Evolutionary conservation across 2,888 invertebrate species (phyloP).

Genomic region (Lampropteryx suffumata): DNA sequence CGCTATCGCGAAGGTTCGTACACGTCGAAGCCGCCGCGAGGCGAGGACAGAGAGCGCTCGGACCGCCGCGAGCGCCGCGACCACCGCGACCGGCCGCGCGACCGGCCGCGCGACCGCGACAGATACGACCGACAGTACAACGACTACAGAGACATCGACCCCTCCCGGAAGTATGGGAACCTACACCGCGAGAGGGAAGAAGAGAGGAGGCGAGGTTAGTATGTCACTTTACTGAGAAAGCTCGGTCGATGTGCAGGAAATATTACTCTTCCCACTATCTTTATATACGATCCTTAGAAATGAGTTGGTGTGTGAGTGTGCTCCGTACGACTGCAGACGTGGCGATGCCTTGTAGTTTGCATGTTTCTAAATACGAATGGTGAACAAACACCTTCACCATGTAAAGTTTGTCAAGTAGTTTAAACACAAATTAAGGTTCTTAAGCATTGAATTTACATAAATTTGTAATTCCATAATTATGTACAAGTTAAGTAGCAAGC

Average conservation of each 20-base stretch:
- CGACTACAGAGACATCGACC: constrained; percentile 68
- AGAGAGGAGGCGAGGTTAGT: constrained; percentile 53
- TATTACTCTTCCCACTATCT: too few relatives aligned
- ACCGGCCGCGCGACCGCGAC: constrained; percentile 46
- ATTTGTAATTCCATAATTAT: too few relatives aligned
- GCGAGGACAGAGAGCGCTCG: constrained; percentile 42
- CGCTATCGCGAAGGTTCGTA: constrained; percentile 79
- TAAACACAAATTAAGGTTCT: too few relatives aligned
- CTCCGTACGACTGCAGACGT: too few relatives aligned
- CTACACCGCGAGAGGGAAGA: constrained; percentile 58
- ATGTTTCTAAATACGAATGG: too few relatives aligned
- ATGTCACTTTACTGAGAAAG: too few relatives aligned
- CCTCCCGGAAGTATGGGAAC: constrained; percentile 57
- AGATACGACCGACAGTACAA: constrained; percentile 48
- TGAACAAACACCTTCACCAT: too few relatives aligned
- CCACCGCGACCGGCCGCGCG: constrained; percentile 38
- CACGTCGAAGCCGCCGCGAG: constrained; percentile 68
- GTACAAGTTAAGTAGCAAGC: background rate
- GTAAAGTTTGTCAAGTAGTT: too few relatives aligned
- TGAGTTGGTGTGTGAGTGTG: too few relatives aligned
- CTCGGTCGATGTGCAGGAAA: too few relatives aligned
- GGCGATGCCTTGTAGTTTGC: background rate
- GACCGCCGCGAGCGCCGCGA: constrained; percentile 47
- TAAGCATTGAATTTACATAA: too few relatives aligned
- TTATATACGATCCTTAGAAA: too few relatives aligned